Evolutionary conservation across 2,888 invertebrate genomes (phyloP).

Genomic region (Perithous albicinctus): DNA sequence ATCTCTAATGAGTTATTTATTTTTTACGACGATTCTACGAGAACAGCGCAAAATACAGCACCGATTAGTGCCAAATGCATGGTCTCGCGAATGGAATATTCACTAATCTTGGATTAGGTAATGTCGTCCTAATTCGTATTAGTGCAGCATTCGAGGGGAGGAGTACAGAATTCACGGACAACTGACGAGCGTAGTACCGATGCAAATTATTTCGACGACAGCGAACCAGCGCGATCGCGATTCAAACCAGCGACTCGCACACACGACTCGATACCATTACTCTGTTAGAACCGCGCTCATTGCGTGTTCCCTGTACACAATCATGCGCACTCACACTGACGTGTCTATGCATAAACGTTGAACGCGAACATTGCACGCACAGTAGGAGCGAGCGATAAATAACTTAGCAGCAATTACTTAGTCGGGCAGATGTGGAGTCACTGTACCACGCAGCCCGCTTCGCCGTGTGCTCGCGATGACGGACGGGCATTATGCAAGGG

Average conservation of each 20-base stretch:
- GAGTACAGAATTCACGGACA: not conserved
- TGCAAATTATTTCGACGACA: slow-evolving; percentile 62
- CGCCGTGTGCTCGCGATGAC: slow-evolving; percentile 53
- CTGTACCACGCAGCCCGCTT: slow-evolving; percentile 33
- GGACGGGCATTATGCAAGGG: slow-evolving; percentile 66
- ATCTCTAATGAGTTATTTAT: too few relatives aligned
- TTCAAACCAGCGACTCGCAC: slow-evolving; percentile 57
- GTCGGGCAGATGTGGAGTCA: slow-evolving; percentile 69
- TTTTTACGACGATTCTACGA: too few relatives aligned
- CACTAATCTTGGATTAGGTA: slow-evolving; percentile 52
- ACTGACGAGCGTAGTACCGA: slow-evolving; percentile 59
- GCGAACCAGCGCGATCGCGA: slow-evolving; percentile 29
- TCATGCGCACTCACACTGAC: slow-evolving; percentile 6
- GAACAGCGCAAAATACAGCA: too few relatives aligned
- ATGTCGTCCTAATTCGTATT: slow-evolving; percentile 40
- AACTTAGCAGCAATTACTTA: slow-evolving; percentile 76
- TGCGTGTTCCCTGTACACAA: slow-evolving; percentile 29
- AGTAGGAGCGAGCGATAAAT: slow-evolving; percentile 69
- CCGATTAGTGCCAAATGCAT: too few relatives aligned
- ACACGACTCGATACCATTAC: slow-evolving; percentile 35
- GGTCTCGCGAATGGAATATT: slow-evolving; percentile 29
- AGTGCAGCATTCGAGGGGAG: not conserved
- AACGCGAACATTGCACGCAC: slow-evolving; percentile 53
- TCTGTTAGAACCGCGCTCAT: slow-evolving; percentile 5
- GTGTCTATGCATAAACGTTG: slow-evolving; percentile 31